phyloP scores from a whole-genome alignment of 2,113 vertebrate genomes.

The Dicrurus megarhynchus region DNA sequence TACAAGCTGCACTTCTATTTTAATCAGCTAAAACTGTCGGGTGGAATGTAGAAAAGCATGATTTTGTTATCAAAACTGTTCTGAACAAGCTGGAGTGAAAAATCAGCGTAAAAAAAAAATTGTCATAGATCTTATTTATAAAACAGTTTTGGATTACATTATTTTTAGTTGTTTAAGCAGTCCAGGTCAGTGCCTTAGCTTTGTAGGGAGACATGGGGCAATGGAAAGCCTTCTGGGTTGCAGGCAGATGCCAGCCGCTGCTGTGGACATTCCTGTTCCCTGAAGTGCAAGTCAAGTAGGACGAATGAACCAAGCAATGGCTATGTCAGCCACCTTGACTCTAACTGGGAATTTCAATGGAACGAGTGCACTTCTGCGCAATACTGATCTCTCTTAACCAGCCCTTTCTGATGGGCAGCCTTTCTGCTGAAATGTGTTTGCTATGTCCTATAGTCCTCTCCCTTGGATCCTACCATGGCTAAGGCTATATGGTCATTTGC shows the following conservation, averaged over 20 bases:
- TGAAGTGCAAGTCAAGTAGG: background rate
- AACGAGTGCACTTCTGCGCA: background rate
- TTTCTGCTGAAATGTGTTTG: background rate
- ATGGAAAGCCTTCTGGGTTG: background rate
- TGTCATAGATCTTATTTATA: background rate
- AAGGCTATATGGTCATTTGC: background rate
- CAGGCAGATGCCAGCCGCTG: background rate
- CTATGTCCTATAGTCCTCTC: background rate
- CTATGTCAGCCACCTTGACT: background rate
- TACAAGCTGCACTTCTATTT: background rate
- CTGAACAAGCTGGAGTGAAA: background rate
- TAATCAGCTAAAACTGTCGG: background rate
- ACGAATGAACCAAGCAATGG: background rate
- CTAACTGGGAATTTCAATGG: background rate
- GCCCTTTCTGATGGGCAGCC: background rate
- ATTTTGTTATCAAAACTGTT: constrained; percentile 18
- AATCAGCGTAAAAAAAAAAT: background rate
- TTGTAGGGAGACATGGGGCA: background rate
- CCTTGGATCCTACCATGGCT: background rate
- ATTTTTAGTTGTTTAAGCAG: background rate
- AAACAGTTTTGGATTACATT: background rate
- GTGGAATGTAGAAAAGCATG: background rate
- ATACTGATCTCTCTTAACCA: background rate
- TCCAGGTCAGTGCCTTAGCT: background rate
- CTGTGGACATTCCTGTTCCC: background rate